These are phyloP conservation scores for Spea bombifrons DNA, from an alignment of 2,113 vertebrate species.

Conservation along the genomic window DNA sequence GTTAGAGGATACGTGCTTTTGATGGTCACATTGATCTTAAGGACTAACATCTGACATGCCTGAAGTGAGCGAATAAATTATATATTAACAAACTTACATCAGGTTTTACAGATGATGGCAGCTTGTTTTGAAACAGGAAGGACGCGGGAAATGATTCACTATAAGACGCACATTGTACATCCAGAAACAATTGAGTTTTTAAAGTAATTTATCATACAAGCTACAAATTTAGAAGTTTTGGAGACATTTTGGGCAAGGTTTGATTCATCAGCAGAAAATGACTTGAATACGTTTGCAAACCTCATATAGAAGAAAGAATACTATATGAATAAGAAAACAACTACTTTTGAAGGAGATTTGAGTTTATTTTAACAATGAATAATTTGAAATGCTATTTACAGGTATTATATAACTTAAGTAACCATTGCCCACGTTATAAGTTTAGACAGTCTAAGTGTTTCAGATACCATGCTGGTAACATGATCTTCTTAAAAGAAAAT, in stretches of 20 bases:
- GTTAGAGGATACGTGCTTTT: neutral
- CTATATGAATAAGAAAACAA: too few species aligned
- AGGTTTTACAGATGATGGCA: conserved; percentile 3
- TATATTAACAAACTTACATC: neutral
- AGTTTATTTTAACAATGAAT: too few species aligned
- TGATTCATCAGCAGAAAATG: too few species aligned
- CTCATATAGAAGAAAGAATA: too few species aligned
- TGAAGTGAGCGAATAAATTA: neutral
- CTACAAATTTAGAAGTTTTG: too few species aligned
- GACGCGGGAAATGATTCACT: conserved; percentile 11
- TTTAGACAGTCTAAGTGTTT: neutral
- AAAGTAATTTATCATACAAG: neutral
- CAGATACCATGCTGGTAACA: conserved; percentile 1
- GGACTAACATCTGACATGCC: neutral
- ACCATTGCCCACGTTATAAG: neutral
- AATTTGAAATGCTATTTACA: too few species aligned
- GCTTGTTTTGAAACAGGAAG: conserved; percentile 1
- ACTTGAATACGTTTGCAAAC: too few species aligned
- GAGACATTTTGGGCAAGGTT: too few species aligned
- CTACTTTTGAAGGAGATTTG: too few species aligned
- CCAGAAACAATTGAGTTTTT: conserved; percentile 1
- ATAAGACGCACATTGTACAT: neutral
- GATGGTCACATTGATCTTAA: neutral
- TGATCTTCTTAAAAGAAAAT: conserved; percentile 22
- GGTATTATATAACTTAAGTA: too few species aligned